Evolutionary conservation across 1,140 invertebrate species (phyloP).

Genomic region (Adoxophyes honmai): DNA sequence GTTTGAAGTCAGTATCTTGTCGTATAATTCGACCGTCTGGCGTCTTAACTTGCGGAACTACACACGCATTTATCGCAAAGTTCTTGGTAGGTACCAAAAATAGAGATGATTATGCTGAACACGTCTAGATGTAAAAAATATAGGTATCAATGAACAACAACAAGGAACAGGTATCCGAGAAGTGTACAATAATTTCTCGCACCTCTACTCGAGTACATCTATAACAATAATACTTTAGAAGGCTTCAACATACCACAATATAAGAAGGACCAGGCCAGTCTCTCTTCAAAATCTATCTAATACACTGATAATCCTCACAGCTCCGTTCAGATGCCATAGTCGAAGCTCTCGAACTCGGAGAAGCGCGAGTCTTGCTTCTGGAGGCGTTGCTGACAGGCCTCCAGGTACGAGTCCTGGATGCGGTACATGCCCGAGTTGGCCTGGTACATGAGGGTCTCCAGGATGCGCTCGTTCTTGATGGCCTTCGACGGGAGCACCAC

Average conservation of each 20-base stretch:
- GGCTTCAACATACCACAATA: slow-evolving; percentile 68
- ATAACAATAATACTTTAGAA: slow-evolving; percentile 76
- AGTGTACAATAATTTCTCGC: slow-evolving; percentile 73
- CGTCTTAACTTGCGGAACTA: slow-evolving; percentile 34
- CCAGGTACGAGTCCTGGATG: slow-evolving; percentile 91
- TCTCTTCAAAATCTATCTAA: slow-evolving; percentile 65
- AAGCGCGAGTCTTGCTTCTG: slow-evolving; percentile 92
- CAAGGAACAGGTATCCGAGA: slow-evolving; percentile 72
- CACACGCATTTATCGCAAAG: slow-evolving; percentile 45
- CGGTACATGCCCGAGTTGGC: slow-evolving; percentile 95
- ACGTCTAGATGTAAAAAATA: slow-evolving; percentile 75
- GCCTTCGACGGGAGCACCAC: slow-evolving; percentile 95
- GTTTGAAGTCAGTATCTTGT: too few species aligned
- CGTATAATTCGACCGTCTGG: too few species aligned
- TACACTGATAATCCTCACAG: slow-evolving; percentile 73
- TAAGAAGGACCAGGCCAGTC: slow-evolving; percentile 59
- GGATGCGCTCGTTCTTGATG: slow-evolving; percentile 94
- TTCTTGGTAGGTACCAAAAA: slow-evolving; percentile 74
- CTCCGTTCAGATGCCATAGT: slow-evolving; percentile 81
- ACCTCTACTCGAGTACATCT: slow-evolving; percentile 64
- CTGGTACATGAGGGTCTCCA: slow-evolving; percentile 95
- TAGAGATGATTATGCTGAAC: slow-evolving; percentile 73
- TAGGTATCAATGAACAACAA: slow-evolving; percentile 76
- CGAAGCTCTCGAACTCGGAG: slow-evolving; percentile 88
- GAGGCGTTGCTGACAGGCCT: slow-evolving; percentile 90